phyloP scores from a whole-genome alignment of 2,888 invertebrate species.

The Pyrocoelia pectoralis region DNA sequence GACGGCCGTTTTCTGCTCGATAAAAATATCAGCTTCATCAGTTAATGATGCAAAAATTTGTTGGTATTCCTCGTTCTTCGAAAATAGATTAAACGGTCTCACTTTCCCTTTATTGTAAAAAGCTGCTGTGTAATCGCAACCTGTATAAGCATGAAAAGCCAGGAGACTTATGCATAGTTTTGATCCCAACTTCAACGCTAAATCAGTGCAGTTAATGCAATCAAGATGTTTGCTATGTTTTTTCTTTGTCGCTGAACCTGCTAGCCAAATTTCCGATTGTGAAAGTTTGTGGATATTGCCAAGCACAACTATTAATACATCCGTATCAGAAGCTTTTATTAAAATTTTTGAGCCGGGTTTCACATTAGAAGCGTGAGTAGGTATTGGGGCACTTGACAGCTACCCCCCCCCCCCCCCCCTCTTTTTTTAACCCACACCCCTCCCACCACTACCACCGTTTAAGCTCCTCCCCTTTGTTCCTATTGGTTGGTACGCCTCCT shows the following conservation, averaged over 20 bases:
- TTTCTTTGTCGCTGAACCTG: slow-evolving; percentile 22
- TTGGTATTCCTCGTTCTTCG: slow-evolving; percentile 45
- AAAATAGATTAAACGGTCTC: slow-evolving; percentile 44
- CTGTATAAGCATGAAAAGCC: slow-evolving; percentile 43
- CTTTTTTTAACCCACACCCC: too few relatives aligned
- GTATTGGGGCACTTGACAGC: slow-evolving; percentile 34
- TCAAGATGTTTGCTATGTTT: neutral
- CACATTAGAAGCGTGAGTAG: slow-evolving; percentile 31
- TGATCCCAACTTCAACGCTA: slow-evolving; percentile 42
- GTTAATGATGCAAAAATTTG: slow-evolving; percentile 48
- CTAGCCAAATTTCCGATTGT: slow-evolving; percentile 11
- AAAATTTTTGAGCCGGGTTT: slow-evolving; percentile 27
- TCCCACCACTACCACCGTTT: too few relatives aligned
- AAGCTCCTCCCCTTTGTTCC: too few relatives aligned
- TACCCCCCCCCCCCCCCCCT: too few relatives aligned
- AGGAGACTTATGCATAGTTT: slow-evolving; percentile 35
- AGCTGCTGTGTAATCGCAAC: slow-evolving; percentile 33
- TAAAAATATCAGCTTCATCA: slow-evolving; percentile 42
- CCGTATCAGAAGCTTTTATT: slow-evolving; percentile 36
- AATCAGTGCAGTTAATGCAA: slow-evolving; percentile 43
- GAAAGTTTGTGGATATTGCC: slow-evolving; percentile 30
- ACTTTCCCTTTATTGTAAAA: slow-evolving; percentile 49
- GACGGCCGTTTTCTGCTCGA: slow-evolving; percentile 47
- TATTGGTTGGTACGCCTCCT: too few relatives aligned
- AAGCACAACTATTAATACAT: slow-evolving; percentile 35